phyloP scores from a whole-genome alignment of 2,797 vertebrate species.

The Loriculus beryllinus region DNA sequence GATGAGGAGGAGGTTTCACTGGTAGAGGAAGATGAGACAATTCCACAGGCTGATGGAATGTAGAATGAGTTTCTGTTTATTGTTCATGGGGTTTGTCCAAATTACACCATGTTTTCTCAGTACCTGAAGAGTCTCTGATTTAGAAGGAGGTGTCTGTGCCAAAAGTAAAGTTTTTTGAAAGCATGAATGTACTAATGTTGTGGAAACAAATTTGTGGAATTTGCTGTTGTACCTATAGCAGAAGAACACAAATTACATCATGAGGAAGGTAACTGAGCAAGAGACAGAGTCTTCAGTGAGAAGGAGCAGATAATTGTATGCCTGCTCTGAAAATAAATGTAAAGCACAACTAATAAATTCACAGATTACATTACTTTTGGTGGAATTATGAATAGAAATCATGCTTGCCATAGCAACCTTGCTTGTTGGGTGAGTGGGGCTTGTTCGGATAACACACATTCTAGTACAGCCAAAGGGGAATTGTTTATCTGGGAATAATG shows the following conservation, averaged over 20 bases:
- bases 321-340: constrained; percentile 17
- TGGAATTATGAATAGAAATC: constrained; percentile 1
- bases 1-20: not conserved
- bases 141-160: not conserved
- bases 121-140: not conserved
- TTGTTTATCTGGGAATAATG: constrained; percentile 31
- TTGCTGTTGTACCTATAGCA: not conserved
- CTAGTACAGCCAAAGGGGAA: not conserved
- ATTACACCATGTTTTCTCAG: not conserved
- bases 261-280: not conserved
- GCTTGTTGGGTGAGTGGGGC: not conserved
- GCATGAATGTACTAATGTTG: not conserved
- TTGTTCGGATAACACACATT: constrained; percentile 25
- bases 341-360: constrained; percentile 30
- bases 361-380: not conserved
- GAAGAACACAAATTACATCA: not conserved
- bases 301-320: constrained; percentile 24
- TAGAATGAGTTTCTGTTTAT: not conserved
- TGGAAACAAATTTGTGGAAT: not conserved
- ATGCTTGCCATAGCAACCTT: not conserved
- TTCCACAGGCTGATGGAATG: not conserved
- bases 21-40: not conserved
- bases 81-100: not conserved
- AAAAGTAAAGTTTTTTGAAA: not conserved
- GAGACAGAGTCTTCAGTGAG: not conserved